A percentile compares a stretch with the other conserved stretches of the same genome.
Evolutionary conservation across 2,113 vertebrate species (phyloP).

Genomic region (Lagopus leucura): DNA sequence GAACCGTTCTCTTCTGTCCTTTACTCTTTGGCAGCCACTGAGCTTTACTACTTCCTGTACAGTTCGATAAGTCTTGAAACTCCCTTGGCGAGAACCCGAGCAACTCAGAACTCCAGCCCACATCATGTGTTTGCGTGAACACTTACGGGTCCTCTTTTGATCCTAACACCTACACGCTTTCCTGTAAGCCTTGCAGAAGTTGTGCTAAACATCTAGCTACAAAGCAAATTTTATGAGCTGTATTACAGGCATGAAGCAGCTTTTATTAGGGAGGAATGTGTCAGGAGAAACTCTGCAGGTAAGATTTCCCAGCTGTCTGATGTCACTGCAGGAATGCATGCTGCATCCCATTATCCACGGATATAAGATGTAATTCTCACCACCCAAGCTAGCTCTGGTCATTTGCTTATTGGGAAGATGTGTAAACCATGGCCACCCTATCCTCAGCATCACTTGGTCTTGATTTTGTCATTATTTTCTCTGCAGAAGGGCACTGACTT

Average conservation of each 20-base stretch:
- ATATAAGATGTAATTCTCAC: not conserved
- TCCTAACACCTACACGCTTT: not conserved
- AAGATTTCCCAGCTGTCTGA: not conserved
- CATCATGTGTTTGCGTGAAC: not conserved
- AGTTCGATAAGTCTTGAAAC: constrained; percentile 39
- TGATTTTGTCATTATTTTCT: not conserved
- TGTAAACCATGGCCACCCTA: not conserved
- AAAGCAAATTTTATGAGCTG: not conserved
- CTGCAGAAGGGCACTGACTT: not conserved
- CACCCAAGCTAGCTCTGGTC: not conserved
- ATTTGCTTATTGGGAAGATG: not conserved
- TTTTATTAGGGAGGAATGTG: not conserved
- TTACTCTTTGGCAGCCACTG: constrained; percentile 31
- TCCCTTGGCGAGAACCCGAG: not conserved
- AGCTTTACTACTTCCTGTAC: constrained; percentile 45
- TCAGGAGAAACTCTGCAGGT: not conserved
- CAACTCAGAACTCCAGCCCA: not conserved
- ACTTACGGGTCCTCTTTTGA: not conserved
- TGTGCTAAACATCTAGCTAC: not conserved
- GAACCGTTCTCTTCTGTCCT: constrained; percentile 19
- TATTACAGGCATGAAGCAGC: not conserved
- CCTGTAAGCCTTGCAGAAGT: not conserved
- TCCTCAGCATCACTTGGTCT: not conserved
- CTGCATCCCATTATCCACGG: not conserved
- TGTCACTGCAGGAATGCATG: not conserved